Percentiles rank a stretch among this genome's conserved stretches.
phyloP scores from a whole-genome alignment of 2,797 vertebrate genomes.

The Trichosurus vulpecula region DNA sequence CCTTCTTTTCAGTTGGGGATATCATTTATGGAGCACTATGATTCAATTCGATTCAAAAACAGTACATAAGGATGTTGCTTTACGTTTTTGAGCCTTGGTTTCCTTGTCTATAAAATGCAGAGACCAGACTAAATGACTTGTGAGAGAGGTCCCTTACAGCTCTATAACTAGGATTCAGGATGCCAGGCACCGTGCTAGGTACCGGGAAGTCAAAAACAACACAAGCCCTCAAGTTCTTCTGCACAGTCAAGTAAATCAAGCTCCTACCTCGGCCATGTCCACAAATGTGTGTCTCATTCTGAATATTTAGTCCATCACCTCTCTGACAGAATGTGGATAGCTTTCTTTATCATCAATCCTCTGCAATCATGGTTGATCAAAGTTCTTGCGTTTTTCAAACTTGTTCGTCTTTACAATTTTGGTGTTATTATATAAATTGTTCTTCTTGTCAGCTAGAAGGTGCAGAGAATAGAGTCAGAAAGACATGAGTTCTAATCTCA shows the following conservation, averaged over 20 bases:
- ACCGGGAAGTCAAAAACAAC: no score
- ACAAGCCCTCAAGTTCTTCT: background rate
- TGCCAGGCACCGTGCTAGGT: no score
- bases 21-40: background rate
- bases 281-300: background rate
- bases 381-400: background rate
- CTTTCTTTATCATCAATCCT: background rate
- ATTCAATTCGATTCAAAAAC: background rate
- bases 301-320: background rate
- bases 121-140: no score
- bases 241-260: background rate
- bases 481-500: background rate
- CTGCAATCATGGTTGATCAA: background rate
- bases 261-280: background rate
- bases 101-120: no score
- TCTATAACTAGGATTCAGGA: no score
- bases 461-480: background rate
- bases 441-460: background rate
- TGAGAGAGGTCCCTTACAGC: no score
- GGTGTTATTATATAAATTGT: background rate
- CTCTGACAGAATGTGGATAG: background rate
- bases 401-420: background rate
- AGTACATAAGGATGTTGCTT: background rate
- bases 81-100: no score
- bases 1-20: background rate